phyloP scores from a whole-genome alignment of 2,888 invertebrate genomes.

The Tryphoninae sp. region DNA sequence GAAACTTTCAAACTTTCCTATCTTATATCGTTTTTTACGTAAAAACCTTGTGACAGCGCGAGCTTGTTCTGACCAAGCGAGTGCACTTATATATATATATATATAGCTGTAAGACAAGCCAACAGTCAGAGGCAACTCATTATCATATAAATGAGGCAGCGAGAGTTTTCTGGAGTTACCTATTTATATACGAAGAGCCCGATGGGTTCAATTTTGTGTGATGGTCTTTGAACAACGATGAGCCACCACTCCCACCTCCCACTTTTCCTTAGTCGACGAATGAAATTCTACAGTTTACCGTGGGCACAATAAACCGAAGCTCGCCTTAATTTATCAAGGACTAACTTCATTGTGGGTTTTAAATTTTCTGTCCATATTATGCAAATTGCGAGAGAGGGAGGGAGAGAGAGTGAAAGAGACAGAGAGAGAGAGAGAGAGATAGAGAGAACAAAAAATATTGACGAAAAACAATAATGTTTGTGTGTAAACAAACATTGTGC shows the following conservation, averaged over 20 bases:
- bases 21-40: too few relatives aligned
- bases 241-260: too few relatives aligned
- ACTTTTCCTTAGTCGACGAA: too few relatives aligned
- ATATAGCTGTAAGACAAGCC: conserved; percentile 29
- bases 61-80: background rate
- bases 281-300: background rate
- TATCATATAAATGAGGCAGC: conserved; percentile 66
- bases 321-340: background rate
- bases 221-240: conserved; percentile 22
- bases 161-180: conserved; percentile 48
- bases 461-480: background rate
- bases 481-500: background rate
- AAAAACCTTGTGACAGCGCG: too few relatives aligned
- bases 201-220: conserved; percentile 55
- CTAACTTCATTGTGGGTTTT: background rate
- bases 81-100: background rate
- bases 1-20: conserved; percentile 29
- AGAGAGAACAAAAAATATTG: too few relatives aligned
- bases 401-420: too few relatives aligned
- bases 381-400: too few relatives aligned
- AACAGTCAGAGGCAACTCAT: conserved; percentile 57
- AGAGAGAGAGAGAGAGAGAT: too few relatives aligned
- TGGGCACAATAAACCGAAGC: too few relatives aligned
- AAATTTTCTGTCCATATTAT: background rate
- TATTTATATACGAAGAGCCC: conserved; percentile 43